A percentile compares a stretch with the other conserved stretches of the same genome.
phyloP scores from a whole-genome alignment of 2,113 vertebrate species.

The Nesoenas mayeri region DNA sequence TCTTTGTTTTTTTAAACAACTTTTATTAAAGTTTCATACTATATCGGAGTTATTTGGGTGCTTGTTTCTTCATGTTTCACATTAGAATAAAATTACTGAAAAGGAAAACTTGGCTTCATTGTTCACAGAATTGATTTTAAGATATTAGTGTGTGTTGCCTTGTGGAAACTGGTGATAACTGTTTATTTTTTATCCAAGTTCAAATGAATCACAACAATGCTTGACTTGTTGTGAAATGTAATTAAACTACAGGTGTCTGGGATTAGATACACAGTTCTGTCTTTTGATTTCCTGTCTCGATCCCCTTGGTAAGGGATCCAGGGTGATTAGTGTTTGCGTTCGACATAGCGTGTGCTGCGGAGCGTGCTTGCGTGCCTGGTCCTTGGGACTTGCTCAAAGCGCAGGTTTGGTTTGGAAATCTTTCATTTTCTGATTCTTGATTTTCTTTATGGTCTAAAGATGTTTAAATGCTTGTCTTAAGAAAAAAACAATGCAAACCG shows the following conservation, averaged over 20 bases:
- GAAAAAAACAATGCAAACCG: neutral
- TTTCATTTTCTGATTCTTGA: neutral
- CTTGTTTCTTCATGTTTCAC: conserved; percentile 69
- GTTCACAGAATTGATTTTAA: conserved; percentile 74
- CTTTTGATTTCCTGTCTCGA: neutral
- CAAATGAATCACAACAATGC: conserved; percentile 56
- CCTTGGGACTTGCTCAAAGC: conserved; percentile 56
- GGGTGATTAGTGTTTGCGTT: conserved; percentile 38
- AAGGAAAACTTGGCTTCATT: conserved; percentile 71
- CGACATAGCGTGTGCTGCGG: conserved; percentile 16
- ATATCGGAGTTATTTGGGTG: conserved; percentile 74
- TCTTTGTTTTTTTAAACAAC: conserved; percentile 66
- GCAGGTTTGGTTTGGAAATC: conserved; percentile 64
- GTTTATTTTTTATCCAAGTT: conserved; percentile 28
- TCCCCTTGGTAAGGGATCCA: conserved; percentile 45
- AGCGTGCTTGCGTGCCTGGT: conserved; percentile 38
- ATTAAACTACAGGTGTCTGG: conserved; percentile 70
- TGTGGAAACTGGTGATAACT: conserved; percentile 61
- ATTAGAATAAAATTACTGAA: conserved; percentile 73
- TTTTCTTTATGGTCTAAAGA: conserved; percentile 53
- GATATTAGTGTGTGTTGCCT: neutral
- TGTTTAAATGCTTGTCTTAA: conserved; percentile 58
- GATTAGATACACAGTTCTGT: conserved; percentile 45
- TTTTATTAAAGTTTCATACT: conserved; percentile 77
- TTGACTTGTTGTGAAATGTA: conserved; percentile 73